These are phyloP conservation scores for Scaptomyza reducta DNA, from an alignment of 2,888 invertebrate genomes.

Conservation along the genomic window DNA sequence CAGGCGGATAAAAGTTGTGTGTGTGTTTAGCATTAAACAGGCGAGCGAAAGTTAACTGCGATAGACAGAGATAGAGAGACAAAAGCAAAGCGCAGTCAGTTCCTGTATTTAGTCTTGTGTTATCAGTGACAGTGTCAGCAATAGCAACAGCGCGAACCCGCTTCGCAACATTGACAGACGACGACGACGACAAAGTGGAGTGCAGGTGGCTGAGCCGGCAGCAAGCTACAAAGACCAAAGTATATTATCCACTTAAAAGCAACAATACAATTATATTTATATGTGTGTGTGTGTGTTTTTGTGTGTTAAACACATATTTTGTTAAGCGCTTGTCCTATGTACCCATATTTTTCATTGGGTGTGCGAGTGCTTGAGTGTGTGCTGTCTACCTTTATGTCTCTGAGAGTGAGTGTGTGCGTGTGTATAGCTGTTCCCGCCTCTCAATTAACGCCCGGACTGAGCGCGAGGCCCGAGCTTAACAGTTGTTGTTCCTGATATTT, in stretches of 20 bases:
- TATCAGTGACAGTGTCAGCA: conserved; percentile 58
- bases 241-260: conserved; percentile 58
- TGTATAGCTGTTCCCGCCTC: conserved; percentile 39
- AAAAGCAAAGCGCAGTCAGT: conserved; percentile 53
- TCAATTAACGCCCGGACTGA: conserved; percentile 45
- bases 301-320: conserved; percentile 30
- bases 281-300: conserved; percentile 5
- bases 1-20: conserved; percentile 24
- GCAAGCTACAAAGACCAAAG: conserved; percentile 53
- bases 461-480: conserved; percentile 32
- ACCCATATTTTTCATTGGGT: conserved; percentile 22
- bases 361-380: conserved; percentile 18
- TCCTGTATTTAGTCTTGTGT: conserved; percentile 61
- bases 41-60: conserved; percentile 23
- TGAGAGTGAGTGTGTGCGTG: conserved; percentile 15
- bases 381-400: conserved; percentile 19
- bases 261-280: conserved; percentile 20
- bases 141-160: conserved; percentile 44
- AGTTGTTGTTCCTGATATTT: conserved; percentile 2
- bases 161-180: conserved; percentile 37
- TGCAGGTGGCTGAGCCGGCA: conserved; percentile 67
- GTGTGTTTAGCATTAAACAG: conserved; percentile 5
- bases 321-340: conserved; percentile 34
- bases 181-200: conserved; percentile 16
- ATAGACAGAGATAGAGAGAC: conserved; percentile 9